Evolutionary conservation across 2,888 invertebrate species (phyloP).

Genomic region (Yponomeuta malinellus): DNA sequence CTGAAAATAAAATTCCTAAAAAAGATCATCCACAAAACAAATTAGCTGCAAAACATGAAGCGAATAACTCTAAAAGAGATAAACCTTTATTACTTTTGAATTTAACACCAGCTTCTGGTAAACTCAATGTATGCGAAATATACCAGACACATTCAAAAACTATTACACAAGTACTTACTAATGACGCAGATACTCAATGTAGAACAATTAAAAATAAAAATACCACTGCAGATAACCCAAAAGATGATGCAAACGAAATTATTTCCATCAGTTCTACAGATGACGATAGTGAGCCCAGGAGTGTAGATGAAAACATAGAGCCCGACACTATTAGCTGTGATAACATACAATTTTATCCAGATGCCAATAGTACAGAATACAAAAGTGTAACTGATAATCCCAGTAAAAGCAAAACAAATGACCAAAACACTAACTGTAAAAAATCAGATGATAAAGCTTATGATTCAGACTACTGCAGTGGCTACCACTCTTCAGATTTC

Average conservation of each 20-base stretch:
- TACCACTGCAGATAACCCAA: background rate
- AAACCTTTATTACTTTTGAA: background rate
- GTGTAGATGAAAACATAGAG: background rate
- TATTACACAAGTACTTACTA: background rate
- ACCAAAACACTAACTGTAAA: background rate
- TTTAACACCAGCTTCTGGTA: background rate
- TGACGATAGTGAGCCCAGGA: background rate
- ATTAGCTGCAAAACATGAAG: too few species aligned
- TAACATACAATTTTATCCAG: background rate
- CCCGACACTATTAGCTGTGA: background rate
- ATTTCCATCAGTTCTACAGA: background rate
- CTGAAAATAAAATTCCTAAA: background rate
- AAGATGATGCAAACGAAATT: background rate
- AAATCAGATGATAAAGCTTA: background rate
- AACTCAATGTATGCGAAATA: background rate
- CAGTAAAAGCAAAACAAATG: background rate
- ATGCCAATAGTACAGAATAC: background rate
- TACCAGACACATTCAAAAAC: background rate
- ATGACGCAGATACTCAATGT: background rate
- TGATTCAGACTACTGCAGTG: slow-evolving; percentile 22
- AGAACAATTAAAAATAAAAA: background rate
- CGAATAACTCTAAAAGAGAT: too few species aligned
- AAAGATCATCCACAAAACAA: too few species aligned
- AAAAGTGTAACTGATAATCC: background rate
- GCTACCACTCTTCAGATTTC: slow-evolving; percentile 57